phyloP scores from a whole-genome alignment of 2,113 vertebrate species.

The Aegithalos caudatus region DNA sequence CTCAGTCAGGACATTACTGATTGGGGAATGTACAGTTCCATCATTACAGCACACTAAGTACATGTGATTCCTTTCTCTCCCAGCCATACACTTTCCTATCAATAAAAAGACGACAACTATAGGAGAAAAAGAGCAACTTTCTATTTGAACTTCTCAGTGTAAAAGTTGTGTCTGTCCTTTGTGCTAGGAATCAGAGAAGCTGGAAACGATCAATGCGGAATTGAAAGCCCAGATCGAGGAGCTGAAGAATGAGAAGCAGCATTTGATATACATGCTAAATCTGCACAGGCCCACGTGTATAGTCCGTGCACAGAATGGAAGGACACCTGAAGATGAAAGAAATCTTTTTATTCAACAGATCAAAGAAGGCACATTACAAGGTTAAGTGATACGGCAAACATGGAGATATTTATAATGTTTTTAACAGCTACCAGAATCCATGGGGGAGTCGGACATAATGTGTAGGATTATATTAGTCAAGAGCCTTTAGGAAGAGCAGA shows the following conservation, averaged over 20 bases:
- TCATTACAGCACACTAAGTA: neutral
- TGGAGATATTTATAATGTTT: constrained; percentile 39
- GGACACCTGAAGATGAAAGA: constrained; percentile 93
- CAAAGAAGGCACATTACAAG: constrained; percentile 88
- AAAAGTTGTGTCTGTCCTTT: constrained; percentile 9
- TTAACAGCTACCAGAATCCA: constrained; percentile 61
- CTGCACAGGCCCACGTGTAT: constrained; percentile 97
- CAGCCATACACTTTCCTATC: neutral
- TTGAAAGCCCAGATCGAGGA: constrained; percentile 96
- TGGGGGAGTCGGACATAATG: constrained; percentile 51
- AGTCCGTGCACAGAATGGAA: constrained; percentile 90
- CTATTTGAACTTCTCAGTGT: neutral
- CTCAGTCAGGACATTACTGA: neutral
- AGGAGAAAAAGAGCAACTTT: neutral
- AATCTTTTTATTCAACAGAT: constrained; percentile 97
- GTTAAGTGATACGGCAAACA: constrained; percentile 63
- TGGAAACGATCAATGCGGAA: constrained; percentile 92
- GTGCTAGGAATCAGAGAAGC: constrained; percentile 91
- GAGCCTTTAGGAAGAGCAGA: constrained; percentile 45
- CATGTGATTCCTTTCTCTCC: neutral
- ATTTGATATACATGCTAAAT: constrained; percentile 98
- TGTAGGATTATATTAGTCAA: constrained; percentile 67
- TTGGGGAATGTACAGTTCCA: neutral
- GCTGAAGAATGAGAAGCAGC: constrained; percentile 96
- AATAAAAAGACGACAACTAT: neutral